These are phyloP conservation scores for Mamestra configurata DNA, from an alignment of 1,140 invertebrate genomes.

Conservation along the genomic window DNA sequence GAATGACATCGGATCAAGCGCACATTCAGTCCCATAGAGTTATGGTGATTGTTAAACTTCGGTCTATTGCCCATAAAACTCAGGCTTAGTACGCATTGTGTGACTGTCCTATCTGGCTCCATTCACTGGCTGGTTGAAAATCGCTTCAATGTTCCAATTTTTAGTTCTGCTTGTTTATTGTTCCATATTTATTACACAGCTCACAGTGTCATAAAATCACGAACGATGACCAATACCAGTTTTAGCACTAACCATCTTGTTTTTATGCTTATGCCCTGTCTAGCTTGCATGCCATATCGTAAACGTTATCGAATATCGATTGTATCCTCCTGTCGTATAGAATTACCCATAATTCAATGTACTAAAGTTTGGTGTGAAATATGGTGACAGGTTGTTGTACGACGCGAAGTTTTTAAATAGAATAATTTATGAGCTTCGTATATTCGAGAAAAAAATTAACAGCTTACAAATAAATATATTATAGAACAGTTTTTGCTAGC, in stretches of 20 bases:
- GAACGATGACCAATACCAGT: not conserved
- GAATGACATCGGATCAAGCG: constrained; percentile 26
- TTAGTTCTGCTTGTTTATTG: not conserved
- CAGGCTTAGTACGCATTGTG: constrained; percentile 41
- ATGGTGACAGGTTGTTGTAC: constrained; percentile 34
- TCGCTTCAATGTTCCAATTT: not conserved
- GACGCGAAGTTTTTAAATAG: constrained; percentile 23
- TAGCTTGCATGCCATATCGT: constrained; percentile 28
- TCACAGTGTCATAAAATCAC: not conserved
- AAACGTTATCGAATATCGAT: constrained; percentile 19
- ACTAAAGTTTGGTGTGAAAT: constrained; percentile 37
- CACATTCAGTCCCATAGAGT: constrained; percentile 41
- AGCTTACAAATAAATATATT: constrained; percentile 4
- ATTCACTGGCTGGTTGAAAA: not conserved
- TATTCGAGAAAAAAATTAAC: not conserved
- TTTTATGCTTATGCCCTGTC: not conserved
- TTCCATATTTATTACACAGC: not conserved
- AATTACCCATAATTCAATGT: constrained; percentile 37
- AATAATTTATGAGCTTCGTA: constrained; percentile 18
- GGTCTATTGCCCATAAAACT: constrained; percentile 61
- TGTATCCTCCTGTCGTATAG: not conserved
- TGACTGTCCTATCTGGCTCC: constrained; percentile 54
- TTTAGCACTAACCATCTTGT: not conserved
- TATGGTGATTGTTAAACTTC: constrained; percentile 57
- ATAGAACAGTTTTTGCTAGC: constrained; percentile 10